These are phyloP conservation scores for Pelmatolapia mariae DNA, from an alignment of 2,113 vertebrate species.

Conservation along the genomic window DNA sequence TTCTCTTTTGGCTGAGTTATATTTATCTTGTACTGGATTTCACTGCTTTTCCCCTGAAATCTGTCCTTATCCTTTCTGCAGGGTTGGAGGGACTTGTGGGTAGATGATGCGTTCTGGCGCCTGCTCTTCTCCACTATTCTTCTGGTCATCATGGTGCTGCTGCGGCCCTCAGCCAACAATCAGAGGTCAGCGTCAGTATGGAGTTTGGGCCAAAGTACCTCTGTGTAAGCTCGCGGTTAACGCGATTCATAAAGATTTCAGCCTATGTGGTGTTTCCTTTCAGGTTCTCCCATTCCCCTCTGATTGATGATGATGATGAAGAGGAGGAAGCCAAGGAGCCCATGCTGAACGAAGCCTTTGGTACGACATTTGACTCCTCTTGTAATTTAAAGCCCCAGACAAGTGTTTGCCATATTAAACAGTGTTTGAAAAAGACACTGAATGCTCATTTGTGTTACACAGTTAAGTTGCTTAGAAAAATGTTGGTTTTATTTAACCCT, in stretches of 20 bases:
- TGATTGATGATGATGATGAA: constrained; percentile 84
- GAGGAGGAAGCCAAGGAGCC: constrained; percentile 94
- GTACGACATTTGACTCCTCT: constrained; percentile 49
- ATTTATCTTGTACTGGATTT: background rate
- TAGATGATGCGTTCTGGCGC: constrained; percentile 95
- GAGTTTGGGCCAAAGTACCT: background rate
- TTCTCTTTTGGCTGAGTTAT: background rate
- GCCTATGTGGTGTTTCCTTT: background rate
- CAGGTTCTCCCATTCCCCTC: constrained; percentile 95
- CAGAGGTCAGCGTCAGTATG: constrained; percentile 76
- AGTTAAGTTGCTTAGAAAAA: background rate
- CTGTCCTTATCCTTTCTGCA: constrained; percentile 35
- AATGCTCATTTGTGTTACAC: background rate
- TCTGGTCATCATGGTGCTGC: constrained; percentile 94
- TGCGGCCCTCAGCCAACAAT: constrained; percentile 91
- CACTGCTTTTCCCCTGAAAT: background rate
- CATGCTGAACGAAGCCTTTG: constrained; percentile 95
- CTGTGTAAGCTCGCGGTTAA: background rate
- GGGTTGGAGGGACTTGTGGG: constrained; percentile 96
- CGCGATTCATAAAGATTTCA: background rate
- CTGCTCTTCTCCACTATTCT: constrained; percentile 94
- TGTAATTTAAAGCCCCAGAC: background rate
- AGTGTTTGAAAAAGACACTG: background rate
- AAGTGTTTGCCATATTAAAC: background rate
- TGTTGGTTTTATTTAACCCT: background rate